Evolutionary conservation across 2,797 vertebrate species (phyloP).

Genomic region (Mycteria americana): DNA sequence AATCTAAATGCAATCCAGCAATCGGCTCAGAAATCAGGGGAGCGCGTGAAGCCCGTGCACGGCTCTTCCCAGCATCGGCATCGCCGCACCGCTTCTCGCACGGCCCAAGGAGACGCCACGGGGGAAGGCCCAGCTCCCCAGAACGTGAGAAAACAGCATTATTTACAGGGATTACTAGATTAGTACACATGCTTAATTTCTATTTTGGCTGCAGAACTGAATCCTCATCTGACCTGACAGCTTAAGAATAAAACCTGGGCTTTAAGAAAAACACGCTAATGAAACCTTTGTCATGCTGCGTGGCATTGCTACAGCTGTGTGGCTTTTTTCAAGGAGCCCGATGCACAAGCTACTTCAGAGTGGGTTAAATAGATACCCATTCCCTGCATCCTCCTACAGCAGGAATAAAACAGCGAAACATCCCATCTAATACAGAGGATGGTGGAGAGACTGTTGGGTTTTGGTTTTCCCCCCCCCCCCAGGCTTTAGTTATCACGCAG

Average conservation of each 20-base stretch:
- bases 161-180: neutral
- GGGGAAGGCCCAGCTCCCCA: neutral
- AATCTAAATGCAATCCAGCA: accelerated
- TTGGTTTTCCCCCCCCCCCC: neutral
- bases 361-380: accelerated
- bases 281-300: neutral
- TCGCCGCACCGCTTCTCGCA: accelerated
- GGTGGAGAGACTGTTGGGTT: neutral
- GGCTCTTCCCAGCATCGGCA: neutral
- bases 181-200: neutral
- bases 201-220: neutral
- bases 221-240: neutral
- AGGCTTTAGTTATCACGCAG: accelerated
- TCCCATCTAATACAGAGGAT: neutral
- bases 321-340: neutral
- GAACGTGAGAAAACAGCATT: neutral
- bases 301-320: neutral
- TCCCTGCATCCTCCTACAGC: neutral
- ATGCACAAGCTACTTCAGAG: neutral
- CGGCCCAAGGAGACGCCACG: accelerated
- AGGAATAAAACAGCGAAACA: neutral
- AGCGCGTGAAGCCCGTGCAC: neutral
- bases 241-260: neutral
- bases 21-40: neutral
- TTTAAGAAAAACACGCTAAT: neutral